phyloP scores from a whole-genome alignment of 2,113 vertebrate genomes.

The Eretmochelys imbricata region DNA sequence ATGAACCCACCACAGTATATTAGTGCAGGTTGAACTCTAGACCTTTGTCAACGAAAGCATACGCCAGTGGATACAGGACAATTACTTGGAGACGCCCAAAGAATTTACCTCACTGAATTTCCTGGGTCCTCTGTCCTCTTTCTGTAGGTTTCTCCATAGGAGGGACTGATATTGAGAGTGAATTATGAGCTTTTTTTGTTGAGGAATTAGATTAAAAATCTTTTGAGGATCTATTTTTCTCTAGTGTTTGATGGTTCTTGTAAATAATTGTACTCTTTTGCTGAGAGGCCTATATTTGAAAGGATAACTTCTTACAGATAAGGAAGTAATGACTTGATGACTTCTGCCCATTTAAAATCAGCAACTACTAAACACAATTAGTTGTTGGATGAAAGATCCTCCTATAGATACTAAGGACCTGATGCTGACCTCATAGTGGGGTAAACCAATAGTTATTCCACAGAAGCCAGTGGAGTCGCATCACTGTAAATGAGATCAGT shows the following conservation, averaged over 20 bases:
- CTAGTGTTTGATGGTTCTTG: slow-evolving; percentile 31
- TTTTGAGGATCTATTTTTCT: slow-evolving; percentile 15
- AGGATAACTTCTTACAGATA: slow-evolving; percentile 48
- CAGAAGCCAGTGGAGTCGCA: neutral
- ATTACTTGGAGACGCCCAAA: slow-evolving; percentile 12
- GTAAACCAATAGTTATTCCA: neutral
- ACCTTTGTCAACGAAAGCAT: neutral
- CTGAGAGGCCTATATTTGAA: slow-evolving; percentile 33
- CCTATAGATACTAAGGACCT: neutral
- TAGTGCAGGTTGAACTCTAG: neutral
- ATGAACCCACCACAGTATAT: neutral
- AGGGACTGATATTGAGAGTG: neutral
- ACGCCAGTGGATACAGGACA: neutral
- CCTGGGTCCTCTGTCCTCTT: neutral
- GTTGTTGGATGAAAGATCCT: slow-evolving; percentile 37
- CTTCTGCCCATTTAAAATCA: slow-evolving; percentile 50
- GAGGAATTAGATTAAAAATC: slow-evolving; percentile 10
- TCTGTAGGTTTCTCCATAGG: slow-evolving; percentile 4
- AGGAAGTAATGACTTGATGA: slow-evolving; percentile 19
- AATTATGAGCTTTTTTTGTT: slow-evolving; percentile 31
- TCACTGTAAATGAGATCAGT: neutral
- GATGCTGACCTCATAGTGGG: neutral
- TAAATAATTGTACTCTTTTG: slow-evolving; percentile 40
- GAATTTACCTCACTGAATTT: slow-evolving; percentile 43
- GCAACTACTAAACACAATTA: slow-evolving; percentile 14